Conservation (phyloP, 1,140 invertebrate species). For the Augochlora pura region DNA sequence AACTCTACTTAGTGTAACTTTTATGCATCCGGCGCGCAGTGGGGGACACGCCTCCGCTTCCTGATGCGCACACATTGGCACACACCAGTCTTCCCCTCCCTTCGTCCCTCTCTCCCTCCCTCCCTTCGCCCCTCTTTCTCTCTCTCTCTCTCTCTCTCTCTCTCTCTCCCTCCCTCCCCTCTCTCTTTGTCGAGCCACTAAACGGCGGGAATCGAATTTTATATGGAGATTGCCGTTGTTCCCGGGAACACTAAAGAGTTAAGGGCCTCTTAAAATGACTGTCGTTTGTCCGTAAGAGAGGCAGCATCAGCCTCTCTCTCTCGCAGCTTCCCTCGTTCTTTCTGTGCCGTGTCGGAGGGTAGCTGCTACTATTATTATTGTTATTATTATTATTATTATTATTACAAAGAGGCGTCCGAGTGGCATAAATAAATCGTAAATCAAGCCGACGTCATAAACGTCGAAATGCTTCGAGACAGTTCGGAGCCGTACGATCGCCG, state of each 20-base stretch:
- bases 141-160: too few relatives aligned
- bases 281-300: constrained; percentile 73
- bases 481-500: constrained; percentile 60
- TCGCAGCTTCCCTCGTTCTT: constrained; percentile 20
- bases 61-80: not conserved
- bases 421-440: constrained; percentile 79
- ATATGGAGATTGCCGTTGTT: constrained; percentile 75
- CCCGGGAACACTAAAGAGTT: constrained; percentile 72
- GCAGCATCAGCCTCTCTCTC: constrained; percentile 56
- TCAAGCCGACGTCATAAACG: constrained; percentile 73
- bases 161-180: too few relatives aligned
- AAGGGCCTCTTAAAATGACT: constrained; percentile 73
- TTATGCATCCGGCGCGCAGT: constrained; percentile 46
- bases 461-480: constrained; percentile 73
- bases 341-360: constrained; percentile 53
- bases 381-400: constrained; percentile 55
- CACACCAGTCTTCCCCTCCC: too few relatives aligned
- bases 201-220: constrained; percentile 71
- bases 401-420: constrained; percentile 69
- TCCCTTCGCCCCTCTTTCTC: too few relatives aligned
- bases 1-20: constrained; percentile 57
- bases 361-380: constrained; percentile 35
- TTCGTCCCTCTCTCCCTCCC: too few relatives aligned
- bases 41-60: constrained; percentile 59
- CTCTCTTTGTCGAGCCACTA: constrained; percentile 14